Percentiles rank a stretch among this genome's conserved stretches.
Conservation (phyloP, 2,888 invertebrate species). For the Acanthosepion esculentum region DNA sequence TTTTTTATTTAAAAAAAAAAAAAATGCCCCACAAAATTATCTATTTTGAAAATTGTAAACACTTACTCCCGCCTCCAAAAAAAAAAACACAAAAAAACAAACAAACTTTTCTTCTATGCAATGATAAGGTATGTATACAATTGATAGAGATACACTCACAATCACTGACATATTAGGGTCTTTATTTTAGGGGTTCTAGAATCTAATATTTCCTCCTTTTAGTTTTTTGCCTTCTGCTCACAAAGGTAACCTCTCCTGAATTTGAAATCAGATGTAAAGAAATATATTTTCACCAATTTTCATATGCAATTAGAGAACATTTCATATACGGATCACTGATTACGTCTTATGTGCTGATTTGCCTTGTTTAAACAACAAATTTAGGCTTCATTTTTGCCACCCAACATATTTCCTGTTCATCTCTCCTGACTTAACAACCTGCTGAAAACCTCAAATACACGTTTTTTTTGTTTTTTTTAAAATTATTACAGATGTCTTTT, state of each 20-base stretch:
- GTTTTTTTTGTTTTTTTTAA: too few species aligned
- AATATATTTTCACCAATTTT: background rate
- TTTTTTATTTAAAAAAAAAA: too few species aligned
- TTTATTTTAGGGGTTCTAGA: background rate
- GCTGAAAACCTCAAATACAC: too few species aligned
- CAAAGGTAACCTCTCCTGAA: background rate
- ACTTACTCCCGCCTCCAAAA: background rate
- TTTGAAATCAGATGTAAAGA: background rate
- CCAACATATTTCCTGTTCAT: too few species aligned
- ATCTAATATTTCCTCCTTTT: background rate
- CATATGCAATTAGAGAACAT: too few species aligned
- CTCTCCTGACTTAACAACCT: too few species aligned
- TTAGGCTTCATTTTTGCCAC: background rate
- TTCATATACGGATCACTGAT: background rate
- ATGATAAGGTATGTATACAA: background rate
- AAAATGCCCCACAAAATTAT: background rate
- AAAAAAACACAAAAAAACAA: background rate
- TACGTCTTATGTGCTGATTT: background rate
- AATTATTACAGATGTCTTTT: too few species aligned
- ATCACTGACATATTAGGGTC: background rate
- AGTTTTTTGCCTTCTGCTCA: background rate
- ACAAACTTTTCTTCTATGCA: too few species aligned
- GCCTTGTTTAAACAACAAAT: constrained; percentile 33
- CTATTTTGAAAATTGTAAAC: background rate
- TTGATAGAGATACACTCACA: background rate